phyloP scores from a whole-genome alignment of 2,888 invertebrate species.

The Diloba caeruleocephala region DNA sequence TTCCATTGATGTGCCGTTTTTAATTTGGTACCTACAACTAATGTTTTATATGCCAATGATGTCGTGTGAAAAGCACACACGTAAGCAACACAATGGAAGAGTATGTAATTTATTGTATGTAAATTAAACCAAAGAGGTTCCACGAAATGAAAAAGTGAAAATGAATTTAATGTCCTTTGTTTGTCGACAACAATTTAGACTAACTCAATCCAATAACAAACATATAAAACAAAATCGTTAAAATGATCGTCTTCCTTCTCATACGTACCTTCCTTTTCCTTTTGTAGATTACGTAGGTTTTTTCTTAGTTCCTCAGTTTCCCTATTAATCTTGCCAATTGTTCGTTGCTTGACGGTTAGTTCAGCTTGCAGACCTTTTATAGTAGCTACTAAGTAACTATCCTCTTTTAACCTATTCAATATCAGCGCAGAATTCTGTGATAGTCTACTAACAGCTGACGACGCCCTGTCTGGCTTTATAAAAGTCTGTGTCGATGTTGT shows the following conservation, averaged over 20 bases:
- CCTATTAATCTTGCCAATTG: constrained; percentile 91
- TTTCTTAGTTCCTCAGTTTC: constrained; percentile 94
- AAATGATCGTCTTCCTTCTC: not conserved
- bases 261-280: constrained; percentile 91
- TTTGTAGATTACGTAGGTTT: constrained; percentile 93
- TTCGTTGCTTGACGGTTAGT: constrained; percentile 92
- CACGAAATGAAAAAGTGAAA: constrained; percentile 49
- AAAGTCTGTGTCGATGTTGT: constrained; percentile 76
- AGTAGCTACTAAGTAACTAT: constrained; percentile 93
- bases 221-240: constrained; percentile 6
- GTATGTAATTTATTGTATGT: constrained; percentile 47
- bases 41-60: constrained; percentile 40
- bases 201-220: not conserved
- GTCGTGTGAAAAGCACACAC: constrained; percentile 36
- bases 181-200: constrained; percentile 28
- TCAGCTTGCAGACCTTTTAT: constrained; percentile 94
- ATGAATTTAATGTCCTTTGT: constrained; percentile 24
- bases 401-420: constrained; percentile 90
- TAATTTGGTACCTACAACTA: constrained; percentile 22
- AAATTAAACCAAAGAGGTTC: constrained; percentile 43
- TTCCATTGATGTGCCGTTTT: no score
- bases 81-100: constrained; percentile 28
- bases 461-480: constrained; percentile 76
- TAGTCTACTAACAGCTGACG: constrained; percentile 85
- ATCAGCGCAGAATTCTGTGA: constrained; percentile 88